A percentile compares a stretch with the other conserved stretches of the same genome.
phyloP scores from a whole-genome alignment of 2,888 invertebrate genomes.

The Pyrgus malvae region DNA sequence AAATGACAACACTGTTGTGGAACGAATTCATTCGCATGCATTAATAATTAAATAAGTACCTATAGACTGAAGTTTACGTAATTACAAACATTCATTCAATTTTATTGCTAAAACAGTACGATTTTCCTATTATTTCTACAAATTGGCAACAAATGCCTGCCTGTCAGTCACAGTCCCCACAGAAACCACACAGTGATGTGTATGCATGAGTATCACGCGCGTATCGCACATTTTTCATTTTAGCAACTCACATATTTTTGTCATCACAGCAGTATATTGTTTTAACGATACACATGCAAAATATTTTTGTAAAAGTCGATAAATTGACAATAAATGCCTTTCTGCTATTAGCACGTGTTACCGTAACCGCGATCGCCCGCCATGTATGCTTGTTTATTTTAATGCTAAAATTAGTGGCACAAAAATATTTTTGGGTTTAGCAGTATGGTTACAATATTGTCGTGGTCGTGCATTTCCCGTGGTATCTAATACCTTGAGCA shows the following conservation, averaged over 20 bases:
- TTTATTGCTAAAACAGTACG: neutral
- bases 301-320: conserved; percentile 22
- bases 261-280: conserved; percentile 18
- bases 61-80: no score
- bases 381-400: no score
- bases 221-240: conserved; percentile 7
- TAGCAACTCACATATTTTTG: conserved; percentile 2
- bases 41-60: no score
- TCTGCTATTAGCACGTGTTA: conserved; percentile 20
- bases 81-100: neutral
- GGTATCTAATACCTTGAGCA: no score
- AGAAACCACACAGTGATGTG: conserved; percentile 8
- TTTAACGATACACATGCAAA: conserved; percentile 10
- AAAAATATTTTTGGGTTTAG: no score
- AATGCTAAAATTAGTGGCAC: neutral
- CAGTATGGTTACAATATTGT: no score
- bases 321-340: conserved; percentile 21
- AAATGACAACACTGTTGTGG: no score
- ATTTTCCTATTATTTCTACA: conserved; percentile 9
- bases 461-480: no score
- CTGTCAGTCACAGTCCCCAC: conserved; percentile 18
- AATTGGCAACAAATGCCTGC: conserved; percentile 16
- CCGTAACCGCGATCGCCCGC: conserved; percentile 3
- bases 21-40: no score
- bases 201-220: neutral